Evolutionary conservation across 1,140 invertebrate genomes (phyloP).

Genomic region (Drosophila trapezifrons): DNA sequence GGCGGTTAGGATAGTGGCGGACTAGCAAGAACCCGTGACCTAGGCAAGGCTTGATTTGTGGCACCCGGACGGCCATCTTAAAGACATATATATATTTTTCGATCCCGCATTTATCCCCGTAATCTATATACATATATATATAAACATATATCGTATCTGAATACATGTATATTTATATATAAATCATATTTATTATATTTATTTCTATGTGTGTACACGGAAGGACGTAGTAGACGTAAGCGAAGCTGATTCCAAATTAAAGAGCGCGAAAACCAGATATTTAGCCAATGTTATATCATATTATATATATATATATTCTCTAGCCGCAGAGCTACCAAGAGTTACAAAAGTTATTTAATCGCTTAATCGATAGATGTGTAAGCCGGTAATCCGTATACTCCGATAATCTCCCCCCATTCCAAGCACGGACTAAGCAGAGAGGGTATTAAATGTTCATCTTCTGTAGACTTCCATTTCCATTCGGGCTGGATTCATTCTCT

Average conservation of each 20-base stretch:
- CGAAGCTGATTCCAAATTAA: constrained; percentile 16
- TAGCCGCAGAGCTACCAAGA: neutral
- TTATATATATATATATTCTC: neutral
- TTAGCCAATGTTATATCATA: constrained; percentile 17
- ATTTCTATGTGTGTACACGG: neutral
- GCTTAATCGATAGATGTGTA: constrained; percentile 10
- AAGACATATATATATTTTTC: constrained; percentile 25
- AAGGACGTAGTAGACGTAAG: constrained; percentile 11
- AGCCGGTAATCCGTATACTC: neutral
- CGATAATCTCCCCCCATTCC: too few relatives aligned
- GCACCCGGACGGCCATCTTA: too few relatives aligned
- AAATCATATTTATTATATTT: constrained; percentile 8
- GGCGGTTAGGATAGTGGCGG: constrained; percentile 5
- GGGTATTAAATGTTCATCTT: neutral
- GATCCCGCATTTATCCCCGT: constrained; percentile 30
- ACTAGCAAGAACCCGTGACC: neutral
- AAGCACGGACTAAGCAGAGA: neutral
- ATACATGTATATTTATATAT: constrained; percentile 22
- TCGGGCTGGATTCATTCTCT: neutral
- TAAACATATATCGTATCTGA: constrained; percentile 9
- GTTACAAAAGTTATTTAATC: constrained; percentile 24
- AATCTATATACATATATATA: constrained; percentile 9
- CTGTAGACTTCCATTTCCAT: neutral
- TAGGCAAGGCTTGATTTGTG: neutral
- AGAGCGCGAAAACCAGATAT: neutral